Evolutionary conservation across 2,888 invertebrate species (phyloP).

Genomic region (Molorchus minor): DNA sequence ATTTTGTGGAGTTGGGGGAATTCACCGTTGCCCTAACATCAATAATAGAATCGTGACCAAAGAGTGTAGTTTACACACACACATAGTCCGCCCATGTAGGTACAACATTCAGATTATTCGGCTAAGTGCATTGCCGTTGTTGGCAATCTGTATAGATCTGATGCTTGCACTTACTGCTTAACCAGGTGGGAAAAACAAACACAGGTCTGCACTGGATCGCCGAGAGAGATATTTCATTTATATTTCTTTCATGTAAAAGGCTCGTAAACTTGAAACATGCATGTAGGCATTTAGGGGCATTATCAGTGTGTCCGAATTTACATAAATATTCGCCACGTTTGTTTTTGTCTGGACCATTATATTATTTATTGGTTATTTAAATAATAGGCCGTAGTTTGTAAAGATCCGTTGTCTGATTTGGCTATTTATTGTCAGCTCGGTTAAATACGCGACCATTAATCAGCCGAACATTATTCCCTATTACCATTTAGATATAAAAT

Average conservation of each 20-base stretch:
- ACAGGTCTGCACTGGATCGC: constrained; percentile 29
- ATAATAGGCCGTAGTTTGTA: too few species aligned
- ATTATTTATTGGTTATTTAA: not conserved
- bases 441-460: too few species aligned
- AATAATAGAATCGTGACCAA: constrained; percentile 45
- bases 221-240: constrained; percentile 20
- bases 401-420: too few species aligned
- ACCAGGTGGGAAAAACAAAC: constrained; percentile 47
- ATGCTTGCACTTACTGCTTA: constrained; percentile 26
- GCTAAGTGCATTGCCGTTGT: constrained; percentile 45
- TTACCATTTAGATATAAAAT: too few species aligned
- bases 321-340: not conserved
- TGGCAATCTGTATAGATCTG: constrained; percentile 47
- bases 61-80: constrained; percentile 36
- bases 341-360: not conserved
- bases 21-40: constrained; percentile 33
- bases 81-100: constrained; percentile 37
- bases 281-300: not conserved
- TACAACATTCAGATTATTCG: constrained; percentile 46
- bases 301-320: constrained; percentile 4
- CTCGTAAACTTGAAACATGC: constrained; percentile 1
- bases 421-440: too few species aligned
- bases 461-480: too few species aligned
- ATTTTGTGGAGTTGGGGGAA: constrained; percentile 22
- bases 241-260: constrained; percentile 1